Evolutionary conservation across 2,888 invertebrate species (phyloP).

Genomic region (Eulithis testata): DNA sequence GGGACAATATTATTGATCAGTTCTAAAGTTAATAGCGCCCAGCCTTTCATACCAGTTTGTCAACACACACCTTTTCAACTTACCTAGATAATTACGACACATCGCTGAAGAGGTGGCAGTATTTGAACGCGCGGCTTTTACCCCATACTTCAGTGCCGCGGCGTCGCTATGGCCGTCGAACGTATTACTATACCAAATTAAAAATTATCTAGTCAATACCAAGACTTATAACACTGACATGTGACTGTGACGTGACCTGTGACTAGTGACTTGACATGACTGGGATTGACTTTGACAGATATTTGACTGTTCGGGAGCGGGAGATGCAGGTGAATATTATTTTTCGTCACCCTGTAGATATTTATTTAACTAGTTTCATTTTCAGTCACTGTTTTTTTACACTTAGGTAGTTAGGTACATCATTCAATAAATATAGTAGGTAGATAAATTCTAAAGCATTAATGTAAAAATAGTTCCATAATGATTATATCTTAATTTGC

Average conservation of each 20-base stretch:
- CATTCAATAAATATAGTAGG: too few relatives aligned
- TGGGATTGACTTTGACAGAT: constrained; percentile 47
- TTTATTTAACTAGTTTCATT: too few relatives aligned
- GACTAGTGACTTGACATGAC: constrained; percentile 55
- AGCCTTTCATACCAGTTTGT: constrained; percentile 56
- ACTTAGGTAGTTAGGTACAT: too few relatives aligned
- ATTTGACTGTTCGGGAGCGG: constrained; percentile 45
- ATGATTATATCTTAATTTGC: too few relatives aligned
- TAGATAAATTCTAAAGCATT: too few relatives aligned
- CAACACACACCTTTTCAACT: constrained; percentile 52
- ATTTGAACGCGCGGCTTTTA: constrained; percentile 61
- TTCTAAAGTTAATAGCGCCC: constrained; percentile 49
- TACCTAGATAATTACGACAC: constrained; percentile 63
- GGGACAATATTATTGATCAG: constrained; percentile 50
- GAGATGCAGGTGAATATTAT: constrained; percentile 49
- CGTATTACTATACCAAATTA: constrained; percentile 63
- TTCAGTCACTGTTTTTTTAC: too few relatives aligned
- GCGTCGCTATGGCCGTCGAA: constrained; percentile 68
- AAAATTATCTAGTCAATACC: constrained; percentile 67
- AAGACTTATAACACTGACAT: constrained; percentile 42
- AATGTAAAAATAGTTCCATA: too few relatives aligned
- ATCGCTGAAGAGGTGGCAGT: constrained; percentile 69
- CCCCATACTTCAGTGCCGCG: constrained; percentile 66
- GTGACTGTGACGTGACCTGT: constrained; percentile 45
- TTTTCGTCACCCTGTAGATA: constrained; percentile 2